Conservation (phyloP, 2,888 invertebrate species). For the Hypsopygia costalis region DNA sequence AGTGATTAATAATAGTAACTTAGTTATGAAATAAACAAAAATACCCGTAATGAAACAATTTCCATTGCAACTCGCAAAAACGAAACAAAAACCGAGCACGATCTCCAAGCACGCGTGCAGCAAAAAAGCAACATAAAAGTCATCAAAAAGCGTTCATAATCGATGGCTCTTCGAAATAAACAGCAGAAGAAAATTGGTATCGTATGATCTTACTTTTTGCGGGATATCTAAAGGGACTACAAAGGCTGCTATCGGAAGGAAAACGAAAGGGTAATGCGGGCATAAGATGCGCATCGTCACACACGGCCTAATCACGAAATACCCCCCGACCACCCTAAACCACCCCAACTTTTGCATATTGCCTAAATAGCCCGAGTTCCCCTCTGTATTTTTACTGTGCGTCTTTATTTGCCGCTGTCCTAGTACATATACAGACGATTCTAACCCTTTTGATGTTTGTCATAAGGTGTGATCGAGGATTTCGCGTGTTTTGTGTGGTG, state of each 20-base stretch:
- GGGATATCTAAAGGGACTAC: slow-evolving; percentile 62
- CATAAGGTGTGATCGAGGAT: slow-evolving; percentile 21
- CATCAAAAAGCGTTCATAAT: slow-evolving; percentile 17
- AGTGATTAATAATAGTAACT: no score
- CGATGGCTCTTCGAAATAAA: slow-evolving; percentile 42
- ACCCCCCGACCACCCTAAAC: slow-evolving; percentile 34
- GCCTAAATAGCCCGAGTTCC: slow-evolving; percentile 72
- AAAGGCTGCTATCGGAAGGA: slow-evolving; percentile 79
- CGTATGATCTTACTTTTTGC: slow-evolving; percentile 55
- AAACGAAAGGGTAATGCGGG: slow-evolving; percentile 80
- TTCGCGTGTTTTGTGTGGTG: slow-evolving; percentile 20
- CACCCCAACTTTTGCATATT: slow-evolving; percentile 75
- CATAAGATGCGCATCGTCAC: slow-evolving; percentile 80
- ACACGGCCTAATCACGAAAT: slow-evolving; percentile 75
- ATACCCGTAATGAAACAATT: no score
- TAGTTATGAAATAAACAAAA: no score
- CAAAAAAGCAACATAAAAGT: slow-evolving; percentile 3
- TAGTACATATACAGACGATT: slow-evolving; percentile 26
- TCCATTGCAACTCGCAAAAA: no score
- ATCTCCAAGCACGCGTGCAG: no score
- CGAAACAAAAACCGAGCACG: no score
- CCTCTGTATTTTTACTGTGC: slow-evolving; percentile 42
- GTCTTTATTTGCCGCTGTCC: slow-evolving; percentile 33
- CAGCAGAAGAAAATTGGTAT: slow-evolving; percentile 61
- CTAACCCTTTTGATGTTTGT: slow-evolving; percentile 25